Evolutionary conservation across 2,797 vertebrate species (phyloP), one percentile per base, ranked within the genome.

Genomic region (Loriculus beryllinus): DNA sequence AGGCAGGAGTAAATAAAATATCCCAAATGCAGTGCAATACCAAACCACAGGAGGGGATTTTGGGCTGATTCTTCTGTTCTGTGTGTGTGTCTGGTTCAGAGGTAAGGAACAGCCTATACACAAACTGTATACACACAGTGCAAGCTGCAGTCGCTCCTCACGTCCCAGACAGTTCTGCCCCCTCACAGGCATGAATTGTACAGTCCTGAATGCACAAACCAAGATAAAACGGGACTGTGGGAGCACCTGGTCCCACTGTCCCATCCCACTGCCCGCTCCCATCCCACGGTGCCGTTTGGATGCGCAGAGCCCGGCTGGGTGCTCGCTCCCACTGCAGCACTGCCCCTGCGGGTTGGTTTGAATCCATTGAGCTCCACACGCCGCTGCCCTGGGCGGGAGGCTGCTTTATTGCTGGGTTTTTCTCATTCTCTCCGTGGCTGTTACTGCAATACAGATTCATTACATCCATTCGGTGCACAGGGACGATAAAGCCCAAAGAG

Each of bases 121-220:
- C n/a, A n/a, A n/a, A n/a, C 20, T n/a, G 20, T 0, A 1, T 5
- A 3, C 1, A 18, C 10, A 2, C 23, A 12, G 4, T 2, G 57
- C 14, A 18, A 21, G 42, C 28, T 2, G 60, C 68, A 37, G 6
- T 5, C 37, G 0, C 10, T 25, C 57, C 37, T 3, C 48, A 8
- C 2, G 5, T 10, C 60, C 15, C 1, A 6, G 7, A 28, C 31
- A 4, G 5, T 18, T 12, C n/a, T 12, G 14, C 39, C 25, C 22
- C 23, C 43, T 12, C 5, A 28, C 48, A 12, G 40, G 20, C 18
- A 3, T 1, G 14, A 26, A 6, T 12, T 14, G 3, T 1, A 5
- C 2, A 6, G 22, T 3, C 60, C 71, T 0, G 2, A 15, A 8
- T 1, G 9, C 21, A 5, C 10, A 14, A 4, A 62, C 4, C 48